Base-by-base conservation (phyloP, 2,888 invertebrate genomes). In the Perizoma flavofasciatum region DNA sequence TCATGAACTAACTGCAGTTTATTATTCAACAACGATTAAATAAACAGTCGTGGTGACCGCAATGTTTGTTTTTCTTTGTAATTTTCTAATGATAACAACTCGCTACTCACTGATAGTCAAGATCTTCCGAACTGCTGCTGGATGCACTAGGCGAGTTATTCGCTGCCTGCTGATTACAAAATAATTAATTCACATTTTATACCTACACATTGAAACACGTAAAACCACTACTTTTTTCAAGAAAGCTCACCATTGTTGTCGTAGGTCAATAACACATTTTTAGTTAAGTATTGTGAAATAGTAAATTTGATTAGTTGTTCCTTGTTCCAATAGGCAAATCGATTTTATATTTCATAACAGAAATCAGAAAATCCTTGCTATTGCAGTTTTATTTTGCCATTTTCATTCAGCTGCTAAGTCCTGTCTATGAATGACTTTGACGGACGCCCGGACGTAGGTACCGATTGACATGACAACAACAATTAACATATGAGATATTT, bases 31-130 rank as follows among this genome's bases (percentile, higher is more conserved):
- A 41, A 4, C 5, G 4, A 6, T 22, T n/a, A 47, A 10, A 35
- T 49, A 32, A 0, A 22, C 6, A 37, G 37, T 37, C 7, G 37
- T 37, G 2, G 33, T 44, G 40, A 46, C 37, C n/a, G 41, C 11
- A 59, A 48, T 56, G 44, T 61, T 61, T 55, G 34, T 46, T 56
- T 50, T 57, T 53, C 56, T 53, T 61, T 57, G 56, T 61, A 33
- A 53, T 49, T 53, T 52, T 48, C 33, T 11, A 44, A 6, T 61
- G 60, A 52, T 56, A 55, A 39, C 43, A 59, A 39, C n/a, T n/a
- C 45, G 37, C 10, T 55, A 85, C 90, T 87, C 71, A 89, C 89
- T 84, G 81, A 65, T 88, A 89, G 66, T 89, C 89, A 37, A 70
- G 70, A 32, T 81, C 71, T 55, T 87, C 85, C 9, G 55, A n/a